Percentiles rank a stretch among this genome's conserved stretches.
Evolutionary conservation across 2,797 vertebrate species (phyloP).

Genomic region (Crenuchus spilurus): DNA sequence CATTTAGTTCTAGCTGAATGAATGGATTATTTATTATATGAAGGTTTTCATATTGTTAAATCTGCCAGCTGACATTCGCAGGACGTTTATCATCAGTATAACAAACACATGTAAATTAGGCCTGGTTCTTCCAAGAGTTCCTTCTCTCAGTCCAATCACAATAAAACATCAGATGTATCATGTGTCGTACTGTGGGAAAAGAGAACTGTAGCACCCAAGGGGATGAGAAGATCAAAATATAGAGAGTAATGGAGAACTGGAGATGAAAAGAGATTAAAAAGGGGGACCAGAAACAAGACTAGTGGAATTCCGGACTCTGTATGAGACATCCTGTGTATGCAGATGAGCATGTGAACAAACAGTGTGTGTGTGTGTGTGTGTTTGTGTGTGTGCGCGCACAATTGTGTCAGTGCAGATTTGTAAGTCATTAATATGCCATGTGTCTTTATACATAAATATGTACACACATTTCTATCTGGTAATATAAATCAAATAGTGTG

Average conservation of each 20-base stretch:
- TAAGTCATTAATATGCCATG: no score
- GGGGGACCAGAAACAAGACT: conserved; percentile 33
- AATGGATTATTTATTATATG: conserved; percentile 15
- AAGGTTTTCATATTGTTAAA: not conserved
- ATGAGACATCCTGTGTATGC: conserved; percentile 59
- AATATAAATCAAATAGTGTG: no score
- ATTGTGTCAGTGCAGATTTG: conserved; percentile 41
- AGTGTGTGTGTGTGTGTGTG: conserved; percentile 12
- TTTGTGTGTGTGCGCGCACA: conserved; percentile 25
- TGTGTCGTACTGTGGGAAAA: conserved; percentile 52
- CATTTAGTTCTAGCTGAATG: not conserved
- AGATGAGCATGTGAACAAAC: conserved; percentile 45
- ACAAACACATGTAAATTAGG: conserved; percentile 32
- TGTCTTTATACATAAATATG: no score
- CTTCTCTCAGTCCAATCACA: conserved; percentile 42
- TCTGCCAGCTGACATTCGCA: conserved; percentile 27
- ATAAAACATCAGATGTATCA: conserved; percentile 48
- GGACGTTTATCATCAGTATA: conserved; percentile 27
- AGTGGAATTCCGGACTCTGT: conserved; percentile 52
- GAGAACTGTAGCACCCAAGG: conserved; percentile 36
- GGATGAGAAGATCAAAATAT: conserved; percentile 51
- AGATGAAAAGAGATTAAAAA: conserved; percentile 45
- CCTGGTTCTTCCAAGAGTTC: conserved; percentile 19
- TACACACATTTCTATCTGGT: no score
- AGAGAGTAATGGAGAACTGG: conserved; percentile 15